Conservation (phyloP, 2,113 vertebrate genomes). For the western clawed frog (Xenopus tropicalis) region UCB_Xtro_10.0 CM004451.2:73662001-73662500, state of each 20-base stretch:
- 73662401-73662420: background rate
- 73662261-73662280: slow-evolving; percentile 17
- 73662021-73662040: too few relatives aligned
- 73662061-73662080: too few relatives aligned
- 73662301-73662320: background rate
- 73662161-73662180: too few relatives aligned
- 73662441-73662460: background rate
- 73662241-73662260: background rate
- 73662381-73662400: too few relatives aligned
- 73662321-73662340: slow-evolving; percentile 10
- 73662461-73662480: too few relatives aligned
- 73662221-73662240: slow-evolving; percentile 13
- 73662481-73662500: background rate
- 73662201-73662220: background rate
- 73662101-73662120: too few relatives aligned
- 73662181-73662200: too few relatives aligned
- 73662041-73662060: too few relatives aligned
- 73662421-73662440: background rate
- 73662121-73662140: too few relatives aligned
- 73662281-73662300: slow-evolving; percentile 20
- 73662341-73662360: slow-evolving; percentile 23
- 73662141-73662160: too few relatives aligned
- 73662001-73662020: too few relatives aligned
- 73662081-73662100: too few relatives aligned
- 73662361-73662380: slow-evolving; percentile 3